Evolutionary conservation across 2,888 invertebrate genomes (phyloP).

Genomic region (Acrobasis suavella): DNA sequence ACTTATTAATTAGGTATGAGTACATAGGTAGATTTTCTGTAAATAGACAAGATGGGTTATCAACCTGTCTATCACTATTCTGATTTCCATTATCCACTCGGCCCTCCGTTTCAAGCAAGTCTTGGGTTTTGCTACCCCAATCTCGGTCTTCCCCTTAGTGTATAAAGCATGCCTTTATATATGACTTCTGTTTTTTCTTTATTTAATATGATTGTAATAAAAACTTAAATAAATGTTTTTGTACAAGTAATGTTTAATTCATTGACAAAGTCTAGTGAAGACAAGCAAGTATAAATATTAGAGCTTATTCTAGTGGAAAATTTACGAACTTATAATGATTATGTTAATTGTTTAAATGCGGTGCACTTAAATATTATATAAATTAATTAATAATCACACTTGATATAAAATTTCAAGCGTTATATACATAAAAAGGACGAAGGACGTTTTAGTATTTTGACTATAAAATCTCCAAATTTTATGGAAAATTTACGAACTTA

Average conservation of each 20-base stretch:
- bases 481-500: background rate
- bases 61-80: too few species aligned
- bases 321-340: background rate
- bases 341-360: slow-evolving; percentile 8
- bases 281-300: slow-evolving; percentile 25
- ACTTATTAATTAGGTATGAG: too few species aligned
- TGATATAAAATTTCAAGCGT: background rate
- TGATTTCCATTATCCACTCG: too few species aligned
- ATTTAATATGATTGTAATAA: too few species aligned
- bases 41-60: too few species aligned
- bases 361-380: background rate
- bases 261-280: slow-evolving; percentile 28
- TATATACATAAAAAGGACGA: background rate
- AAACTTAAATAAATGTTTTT: background rate
- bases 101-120: too few species aligned
- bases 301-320: slow-evolving; percentile 11
- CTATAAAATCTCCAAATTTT: slow-evolving; percentile 57
- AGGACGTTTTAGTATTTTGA: slow-evolving; percentile 46
- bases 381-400: background rate
- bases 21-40: too few species aligned
- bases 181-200: too few species aligned
- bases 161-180: too few species aligned
- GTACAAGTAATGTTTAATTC: background rate
- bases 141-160: too few species aligned
- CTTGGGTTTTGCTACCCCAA: too few species aligned